A percentile compares a stretch with the other conserved stretches of the same genome.
phyloP scores from a whole-genome alignment of 2,113 vertebrate genomes.

The Indicator indicator region DNA sequence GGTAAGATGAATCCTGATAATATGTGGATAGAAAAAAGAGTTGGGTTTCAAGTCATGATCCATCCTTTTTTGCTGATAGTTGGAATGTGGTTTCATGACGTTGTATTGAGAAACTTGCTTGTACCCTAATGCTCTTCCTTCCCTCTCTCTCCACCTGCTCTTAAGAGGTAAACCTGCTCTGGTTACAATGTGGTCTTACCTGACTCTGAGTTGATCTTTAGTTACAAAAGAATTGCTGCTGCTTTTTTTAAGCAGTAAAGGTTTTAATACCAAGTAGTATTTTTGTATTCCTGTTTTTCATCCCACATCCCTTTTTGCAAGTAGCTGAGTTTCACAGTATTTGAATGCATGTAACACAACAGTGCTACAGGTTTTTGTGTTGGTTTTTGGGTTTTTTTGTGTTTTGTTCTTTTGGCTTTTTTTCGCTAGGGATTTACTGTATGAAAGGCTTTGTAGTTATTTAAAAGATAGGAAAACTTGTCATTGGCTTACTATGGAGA shows the following conservation, averaged over 20 bases:
- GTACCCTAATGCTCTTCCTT: background rate
- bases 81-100: background rate
- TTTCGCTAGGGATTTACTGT: background rate
- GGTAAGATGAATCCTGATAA: background rate
- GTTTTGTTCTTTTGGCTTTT: background rate
- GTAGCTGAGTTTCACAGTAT: background rate
- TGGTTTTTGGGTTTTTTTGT: rapidly evolving
- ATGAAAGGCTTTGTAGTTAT: background rate
- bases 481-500: background rate
- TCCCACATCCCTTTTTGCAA: background rate
- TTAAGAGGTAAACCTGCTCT: background rate
- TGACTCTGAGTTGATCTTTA: background rate
- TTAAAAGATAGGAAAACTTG: background rate
- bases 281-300: background rate
- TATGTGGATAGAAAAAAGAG: background rate
- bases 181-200: background rate
- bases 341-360: background rate
- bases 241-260: background rate
- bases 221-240: background rate
- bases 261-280: background rate
- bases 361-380: background rate
- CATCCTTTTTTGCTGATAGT: background rate
- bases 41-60: background rate
- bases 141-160: background rate
- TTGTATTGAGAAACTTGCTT: background rate